Evolutionary conservation across 2,113 vertebrate species (phyloP).

Genomic region (Varanus komodoensis): DNA sequence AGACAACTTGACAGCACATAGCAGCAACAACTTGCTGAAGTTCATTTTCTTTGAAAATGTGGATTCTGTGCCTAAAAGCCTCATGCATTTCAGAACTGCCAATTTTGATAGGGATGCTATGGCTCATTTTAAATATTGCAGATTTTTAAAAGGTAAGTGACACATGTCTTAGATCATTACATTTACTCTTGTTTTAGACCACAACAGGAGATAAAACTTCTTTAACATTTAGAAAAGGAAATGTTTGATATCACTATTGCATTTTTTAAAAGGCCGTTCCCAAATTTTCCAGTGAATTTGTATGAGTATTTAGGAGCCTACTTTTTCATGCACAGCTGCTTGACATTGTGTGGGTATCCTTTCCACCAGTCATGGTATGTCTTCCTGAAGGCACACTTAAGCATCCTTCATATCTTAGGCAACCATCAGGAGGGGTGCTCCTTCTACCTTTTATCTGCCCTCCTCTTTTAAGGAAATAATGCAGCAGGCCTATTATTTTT

Average conservation of each 20-base stretch:
- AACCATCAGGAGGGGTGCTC: too few species aligned
- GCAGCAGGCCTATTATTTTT: not conserved
- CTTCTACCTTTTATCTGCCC: not conserved
- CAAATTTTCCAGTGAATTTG: not conserved
- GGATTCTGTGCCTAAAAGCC: not conserved
- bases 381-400: not conserved
- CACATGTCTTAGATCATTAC: not conserved
- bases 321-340: not conserved
- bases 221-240: not conserved
- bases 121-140: not conserved
- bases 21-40: not conserved
- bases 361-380: not conserved
- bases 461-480: not conserved
- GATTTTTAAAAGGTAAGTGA: not conserved
- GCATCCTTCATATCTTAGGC: not conserved
- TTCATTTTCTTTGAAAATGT: not conserved
- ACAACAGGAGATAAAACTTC: not conserved
- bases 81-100: too few species aligned
- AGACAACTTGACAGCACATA: too few species aligned
- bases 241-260: not conserved
- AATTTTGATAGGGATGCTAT: not conserved
- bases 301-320: not conserved
- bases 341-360: not conserved
- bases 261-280: not conserved
- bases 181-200: not conserved